These are phyloP conservation scores for Acronicta alni DNA, from an alignment of 2,888 invertebrate genomes.

Conservation along the genomic window DNA sequence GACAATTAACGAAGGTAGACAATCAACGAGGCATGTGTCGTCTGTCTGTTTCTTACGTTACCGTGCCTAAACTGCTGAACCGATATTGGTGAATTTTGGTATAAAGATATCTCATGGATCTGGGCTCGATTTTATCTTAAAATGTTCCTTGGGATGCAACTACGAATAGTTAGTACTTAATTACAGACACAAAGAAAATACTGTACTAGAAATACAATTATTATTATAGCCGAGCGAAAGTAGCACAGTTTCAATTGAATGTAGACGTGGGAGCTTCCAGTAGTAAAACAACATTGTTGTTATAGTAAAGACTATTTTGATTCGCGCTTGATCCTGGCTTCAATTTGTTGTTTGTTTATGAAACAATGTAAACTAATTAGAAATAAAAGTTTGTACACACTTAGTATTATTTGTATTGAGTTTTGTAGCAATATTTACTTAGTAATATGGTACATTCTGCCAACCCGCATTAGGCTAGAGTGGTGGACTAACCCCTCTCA, in stretches of 20 bases:
- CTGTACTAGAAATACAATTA: constrained; percentile 38
- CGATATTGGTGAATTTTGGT: no score
- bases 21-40: no score
- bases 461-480: no score
- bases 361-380: constrained; percentile 26
- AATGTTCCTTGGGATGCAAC: no score
- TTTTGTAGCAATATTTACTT: constrained; percentile 1
- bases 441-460: background rate
- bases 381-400: constrained; percentile 3
- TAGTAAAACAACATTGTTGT: constrained; percentile 44
- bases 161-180: no score
- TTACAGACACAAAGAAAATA: background rate
- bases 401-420: background rate
- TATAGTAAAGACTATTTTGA: constrained; percentile 49
- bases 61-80: no score
- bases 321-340: constrained; percentile 34
- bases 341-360: constrained; percentile 18
- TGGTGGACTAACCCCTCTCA: no score
- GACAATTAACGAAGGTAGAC: no score
- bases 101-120: no score
- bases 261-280: constrained; percentile 20
- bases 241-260: constrained; percentile 45
- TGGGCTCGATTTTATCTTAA: no score
- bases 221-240: constrained; percentile 30
- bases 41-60: no score